phyloP scores from a whole-genome alignment of 2,888 invertebrate species.

The Synanthedon vespiformis region DNA sequence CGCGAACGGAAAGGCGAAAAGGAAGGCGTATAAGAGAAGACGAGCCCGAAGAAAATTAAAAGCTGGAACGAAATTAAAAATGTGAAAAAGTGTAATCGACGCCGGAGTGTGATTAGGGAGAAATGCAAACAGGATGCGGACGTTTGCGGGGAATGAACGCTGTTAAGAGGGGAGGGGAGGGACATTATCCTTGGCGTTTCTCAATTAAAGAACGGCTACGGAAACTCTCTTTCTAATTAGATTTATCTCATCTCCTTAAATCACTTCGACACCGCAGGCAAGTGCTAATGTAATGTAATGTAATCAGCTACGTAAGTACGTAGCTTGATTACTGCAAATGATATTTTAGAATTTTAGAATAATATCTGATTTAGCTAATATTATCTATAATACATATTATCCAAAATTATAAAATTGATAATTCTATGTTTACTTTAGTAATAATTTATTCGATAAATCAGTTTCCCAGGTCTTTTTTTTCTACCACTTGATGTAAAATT shows the following conservation, averaged over 20 bases:
- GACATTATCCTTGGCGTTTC: slow-evolving; percentile 21
- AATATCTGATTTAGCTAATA: too few relatives aligned
- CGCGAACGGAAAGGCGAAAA: slow-evolving; percentile 44
- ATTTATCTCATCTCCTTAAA: slow-evolving; percentile 66
- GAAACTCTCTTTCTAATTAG: slow-evolving; percentile 62
- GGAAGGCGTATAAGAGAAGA: slow-evolving; percentile 53
- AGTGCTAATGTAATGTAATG: too few relatives aligned
- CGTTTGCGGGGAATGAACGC: slow-evolving; percentile 10
- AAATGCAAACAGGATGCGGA: slow-evolving; percentile 47
- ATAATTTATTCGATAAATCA: too few relatives aligned
- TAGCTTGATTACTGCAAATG: too few relatives aligned
- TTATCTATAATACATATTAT: too few relatives aligned
- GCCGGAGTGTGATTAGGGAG: slow-evolving; percentile 52
- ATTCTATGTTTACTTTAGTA: too few relatives aligned
- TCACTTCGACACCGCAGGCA: slow-evolving; percentile 52
- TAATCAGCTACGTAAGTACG: too few relatives aligned
- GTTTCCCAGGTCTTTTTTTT: too few relatives aligned
- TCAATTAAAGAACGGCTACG: slow-evolving; percentile 64
- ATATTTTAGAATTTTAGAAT: too few relatives aligned
- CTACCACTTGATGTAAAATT: too few relatives aligned
- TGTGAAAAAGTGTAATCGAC: slow-evolving; percentile 68
- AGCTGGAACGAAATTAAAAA: slow-evolving; percentile 67
- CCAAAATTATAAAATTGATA: too few relatives aligned
- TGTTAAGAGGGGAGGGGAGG: slow-evolving; percentile 7
- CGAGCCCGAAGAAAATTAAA: slow-evolving; percentile 67